Conservation (phyloP, 1,140 invertebrate species). For the Chironomus striatipennis region DNA sequence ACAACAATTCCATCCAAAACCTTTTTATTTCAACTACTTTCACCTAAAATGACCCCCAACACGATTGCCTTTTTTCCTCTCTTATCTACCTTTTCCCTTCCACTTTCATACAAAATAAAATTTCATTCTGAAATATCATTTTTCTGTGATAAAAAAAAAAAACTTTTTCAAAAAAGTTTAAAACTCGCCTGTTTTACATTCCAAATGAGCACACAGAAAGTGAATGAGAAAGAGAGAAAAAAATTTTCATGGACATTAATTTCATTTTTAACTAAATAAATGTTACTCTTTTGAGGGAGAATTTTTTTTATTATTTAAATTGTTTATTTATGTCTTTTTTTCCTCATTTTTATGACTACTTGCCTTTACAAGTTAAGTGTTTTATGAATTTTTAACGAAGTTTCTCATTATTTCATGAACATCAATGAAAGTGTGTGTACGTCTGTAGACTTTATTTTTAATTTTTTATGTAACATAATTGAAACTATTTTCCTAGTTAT, state of each 20-base stretch:
- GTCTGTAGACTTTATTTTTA: no score
- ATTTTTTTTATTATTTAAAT: background rate
- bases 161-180: background rate
- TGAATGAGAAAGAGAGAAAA: background rate
- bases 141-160: background rate
- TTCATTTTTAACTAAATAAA: background rate
- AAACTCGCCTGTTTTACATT: background rate
- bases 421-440: no score
- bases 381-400: background rate
- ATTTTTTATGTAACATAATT: no score
- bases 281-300: background rate
- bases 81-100: no score
- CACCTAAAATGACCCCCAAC: no score
- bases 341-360: background rate
- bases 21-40: no score
- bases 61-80: no score
- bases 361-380: background rate
- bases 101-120: no score
- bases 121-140: no score
- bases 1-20: no score
- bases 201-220: background rate
- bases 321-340: background rate
- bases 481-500: no score
- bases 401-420: background rate
- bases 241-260: background rate